Percentiles rank a stretch among this genome's conserved stretches.
Conservation (phyloP, 1,140 invertebrate species). For the Pseudachorutes palmiensis region DNA sequence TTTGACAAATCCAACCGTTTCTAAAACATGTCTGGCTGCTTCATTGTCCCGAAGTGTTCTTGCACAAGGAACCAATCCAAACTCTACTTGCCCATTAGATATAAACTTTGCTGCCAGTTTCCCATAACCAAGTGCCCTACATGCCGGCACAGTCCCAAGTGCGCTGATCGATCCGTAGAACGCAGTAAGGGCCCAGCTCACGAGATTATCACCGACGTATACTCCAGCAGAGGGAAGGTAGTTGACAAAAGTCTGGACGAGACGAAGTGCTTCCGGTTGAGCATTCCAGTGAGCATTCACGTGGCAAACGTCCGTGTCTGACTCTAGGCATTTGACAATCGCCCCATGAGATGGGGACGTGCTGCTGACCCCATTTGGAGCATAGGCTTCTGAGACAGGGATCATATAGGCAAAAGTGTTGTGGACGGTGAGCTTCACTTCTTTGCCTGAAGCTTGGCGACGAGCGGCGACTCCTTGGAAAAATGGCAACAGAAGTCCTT, state of each 20-base stretch:
- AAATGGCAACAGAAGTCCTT: too few species aligned
- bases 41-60: neutral
- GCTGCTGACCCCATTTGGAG: too few species aligned
- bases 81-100: neutral
- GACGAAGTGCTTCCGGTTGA: neutral
- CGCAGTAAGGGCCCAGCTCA: neutral
- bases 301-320: neutral
- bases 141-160: neutral
- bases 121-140: neutral
- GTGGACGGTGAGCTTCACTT: too few species aligned
- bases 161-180: neutral
- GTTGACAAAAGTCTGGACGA: neutral
- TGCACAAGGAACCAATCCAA: neutral
- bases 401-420: too few species aligned
- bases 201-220: neutral
- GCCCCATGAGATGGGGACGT: too few species aligned
- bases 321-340: neutral
- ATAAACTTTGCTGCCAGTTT: neutral
- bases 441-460: too few species aligned
- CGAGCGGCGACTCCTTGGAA: too few species aligned
- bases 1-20: neutral
- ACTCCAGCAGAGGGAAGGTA: neutral
- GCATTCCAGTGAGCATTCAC: neutral
- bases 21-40: neutral
- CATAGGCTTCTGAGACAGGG: too few species aligned